These are phyloP conservation scores for Ectropis grisescens DNA, from an alignment of 1,140 invertebrate genomes.

Conservation along the genomic window DNA sequence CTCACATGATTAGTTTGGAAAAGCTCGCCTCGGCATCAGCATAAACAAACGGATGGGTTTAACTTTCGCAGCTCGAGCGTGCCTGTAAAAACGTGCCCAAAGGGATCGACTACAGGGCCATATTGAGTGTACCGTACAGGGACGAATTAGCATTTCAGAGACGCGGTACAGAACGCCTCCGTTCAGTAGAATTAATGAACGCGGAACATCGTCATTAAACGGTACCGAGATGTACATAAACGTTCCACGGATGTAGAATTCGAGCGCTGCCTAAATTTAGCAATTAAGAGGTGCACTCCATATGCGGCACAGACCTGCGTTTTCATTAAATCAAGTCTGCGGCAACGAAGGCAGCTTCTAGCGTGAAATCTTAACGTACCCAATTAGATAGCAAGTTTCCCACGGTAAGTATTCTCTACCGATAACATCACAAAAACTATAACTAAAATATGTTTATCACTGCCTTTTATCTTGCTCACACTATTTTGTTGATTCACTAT, in stretches of 20 bases:
- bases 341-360: no score
- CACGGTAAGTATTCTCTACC: no score
- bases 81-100: slow-evolving; percentile 30
- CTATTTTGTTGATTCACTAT: no score
- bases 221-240: slow-evolving; percentile 33
- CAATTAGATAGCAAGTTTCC: no score
- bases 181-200: slow-evolving; percentile 52
- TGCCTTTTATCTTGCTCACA: no score
- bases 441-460: no score
- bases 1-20: no score
- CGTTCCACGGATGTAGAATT: slow-evolving; percentile 7
- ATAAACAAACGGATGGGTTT: slow-evolving; percentile 32
- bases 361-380: no score
- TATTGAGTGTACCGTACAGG: slow-evolving; percentile 56
- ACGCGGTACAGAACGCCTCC: slow-evolving; percentile 48
- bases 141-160: slow-evolving; percentile 63
- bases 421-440: no score
- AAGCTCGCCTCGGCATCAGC: slow-evolving; percentile 13
- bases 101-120: slow-evolving; percentile 29
- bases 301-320: slow-evolving; percentile 7
- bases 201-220: slow-evolving; percentile 57
- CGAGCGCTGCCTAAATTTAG: slow-evolving; percentile 34
- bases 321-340: slow-evolving; percentile 17
- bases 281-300: slow-evolving; percentile 30
- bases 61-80: slow-evolving; percentile 17